Evolutionary conservation across 2,113 vertebrate genomes (phyloP).

Genomic region (Spea multiplicata): DNA sequence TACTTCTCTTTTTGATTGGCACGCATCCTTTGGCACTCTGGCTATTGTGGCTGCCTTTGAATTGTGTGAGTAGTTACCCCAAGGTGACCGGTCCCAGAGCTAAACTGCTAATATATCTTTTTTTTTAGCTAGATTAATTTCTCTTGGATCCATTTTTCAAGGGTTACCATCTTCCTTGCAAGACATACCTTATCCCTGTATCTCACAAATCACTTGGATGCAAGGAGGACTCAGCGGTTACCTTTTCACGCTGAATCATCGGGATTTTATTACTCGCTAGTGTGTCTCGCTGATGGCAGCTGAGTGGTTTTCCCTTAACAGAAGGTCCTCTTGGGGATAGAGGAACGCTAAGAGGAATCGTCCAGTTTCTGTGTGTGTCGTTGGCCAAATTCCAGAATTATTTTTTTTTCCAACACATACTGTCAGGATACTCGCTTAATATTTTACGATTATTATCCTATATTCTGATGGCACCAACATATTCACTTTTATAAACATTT

Average conservation of each 20-base stretch:
- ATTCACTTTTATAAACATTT: not conserved
- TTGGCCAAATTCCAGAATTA: conserved; percentile 15
- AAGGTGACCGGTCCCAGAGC: too few relatives aligned
- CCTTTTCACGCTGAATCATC: conserved; percentile 16
- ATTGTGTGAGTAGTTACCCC: too few relatives aligned
- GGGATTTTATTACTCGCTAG: conserved; percentile 24
- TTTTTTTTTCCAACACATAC: not conserved
- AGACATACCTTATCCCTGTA: not conserved
- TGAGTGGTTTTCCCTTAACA: conserved; percentile 18
- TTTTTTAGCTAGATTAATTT: not conserved
- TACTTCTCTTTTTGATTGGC: too few relatives aligned
- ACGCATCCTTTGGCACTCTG: too few relatives aligned
- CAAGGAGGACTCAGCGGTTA: conserved; percentile 11
- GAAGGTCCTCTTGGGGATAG: conserved; percentile 22
- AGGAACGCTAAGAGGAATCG: conserved; percentile 6
- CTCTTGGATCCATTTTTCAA: not conserved
- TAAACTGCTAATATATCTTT: not conserved
- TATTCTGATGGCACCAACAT: conserved; percentile 7
- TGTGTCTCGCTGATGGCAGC: conserved; percentile 25
- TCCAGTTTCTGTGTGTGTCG: conserved; percentile 22
- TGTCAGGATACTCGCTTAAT: not conserved
- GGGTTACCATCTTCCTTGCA: not conserved
- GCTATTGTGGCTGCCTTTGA: too few relatives aligned
- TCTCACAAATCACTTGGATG: conserved; percentile 9
- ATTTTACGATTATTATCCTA: conserved; percentile 2